Evolutionary conservation across 2,113 vertebrate species (phyloP), one percentile per base, ranked within the genome.

Genomic region (Aramus guarauna): DNA sequence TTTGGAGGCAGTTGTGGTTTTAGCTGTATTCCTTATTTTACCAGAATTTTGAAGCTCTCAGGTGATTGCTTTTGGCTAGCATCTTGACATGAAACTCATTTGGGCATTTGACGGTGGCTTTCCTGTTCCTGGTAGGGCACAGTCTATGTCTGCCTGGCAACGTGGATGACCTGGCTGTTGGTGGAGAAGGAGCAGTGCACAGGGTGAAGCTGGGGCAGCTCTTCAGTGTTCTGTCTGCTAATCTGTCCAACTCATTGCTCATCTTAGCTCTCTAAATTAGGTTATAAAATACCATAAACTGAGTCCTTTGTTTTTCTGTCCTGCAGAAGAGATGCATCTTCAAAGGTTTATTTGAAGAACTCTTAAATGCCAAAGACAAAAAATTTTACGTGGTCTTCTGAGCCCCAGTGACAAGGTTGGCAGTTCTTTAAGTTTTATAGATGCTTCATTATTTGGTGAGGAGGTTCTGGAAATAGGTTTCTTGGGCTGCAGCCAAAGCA

Each of bases 401-500:
- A 92, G 72, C 55, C 37, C 29, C n/a, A 26, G 6, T 39, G 58
- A 13, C 58, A 73, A 11, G 6, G 8, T 63, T 83, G 84, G n/a
- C 27, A 6, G 27, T 41, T 82, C 67, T 68, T 63, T 62, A n/a
- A 6, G 45, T 69, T 74, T 81, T 85, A 48, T 45, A 73, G 77
- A 17, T 59, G 52, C 29, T 72, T 53, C 39, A 3, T 32, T 62
- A 10, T 77, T 75, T 2, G 27, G 7, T 24, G 72, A 15, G 55
- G 64, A 56, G 67, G 36, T 32, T 37, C 59, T 75, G 74, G 37
- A 89, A 84, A 17, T 62, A 37, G 53, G 45, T 84, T 17, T 89
- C 47, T 59, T 71, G 60, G 92, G 52, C 72, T 88, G 23, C 36
- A 78, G 73, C 83, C 93, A 95, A 74, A 96, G 74, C 92, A 95